Base-by-base conservation (phyloP, 1,140 invertebrate genomes). In the Tetranychus urticae region DNA sequence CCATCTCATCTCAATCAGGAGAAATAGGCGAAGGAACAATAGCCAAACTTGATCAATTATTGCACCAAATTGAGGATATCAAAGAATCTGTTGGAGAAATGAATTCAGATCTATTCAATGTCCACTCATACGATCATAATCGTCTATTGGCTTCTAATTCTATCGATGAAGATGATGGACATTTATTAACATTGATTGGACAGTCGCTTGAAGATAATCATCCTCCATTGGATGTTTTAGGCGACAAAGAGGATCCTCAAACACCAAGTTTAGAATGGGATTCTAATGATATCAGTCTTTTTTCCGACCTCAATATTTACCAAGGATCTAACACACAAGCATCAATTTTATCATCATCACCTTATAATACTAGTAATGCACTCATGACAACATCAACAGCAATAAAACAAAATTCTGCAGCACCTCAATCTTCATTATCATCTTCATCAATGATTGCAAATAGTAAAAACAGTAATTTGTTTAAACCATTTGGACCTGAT, bases 61-160 rank as follows among this genome's bases (percentile, higher is more conserved):
- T 61, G 12, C 14, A 61, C 37, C 60, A 61, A 61, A 55, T 61
- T 37, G 60, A 61, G 39, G 60, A 61, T n/a, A 61, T 61, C 50
- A 61, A 61, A 46, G 14, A 45, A 33, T 61, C 60, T 46, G 60
- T 61, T 14, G 48, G 12, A n/a, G 60, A 61, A 61, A 56, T 61
- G 48, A 45, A 61, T 56, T n/a, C 34, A 12, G 37, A 61, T 10
- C 23, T 61, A 12, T 55, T 56, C 23, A 39, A 61, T 8, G 54
- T 61, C 14, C 31, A 56, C 14, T 46, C 33, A 42, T 42, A 42
- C 10, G 39, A 42, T 42, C 39, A 42, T 10, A 42, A 42, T 42
- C 39, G 14, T 37, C 58, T 13, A 47, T 54, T 31, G 14, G 35
- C 4, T 1, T 14, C 13, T 23, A 7, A 10, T 5, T 23, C 10